A percentile compares a stretch with the other conserved stretches of the same genome.
Conservation (phyloP, 2,797 vertebrate species). For the Psittacula echo region DNA sequence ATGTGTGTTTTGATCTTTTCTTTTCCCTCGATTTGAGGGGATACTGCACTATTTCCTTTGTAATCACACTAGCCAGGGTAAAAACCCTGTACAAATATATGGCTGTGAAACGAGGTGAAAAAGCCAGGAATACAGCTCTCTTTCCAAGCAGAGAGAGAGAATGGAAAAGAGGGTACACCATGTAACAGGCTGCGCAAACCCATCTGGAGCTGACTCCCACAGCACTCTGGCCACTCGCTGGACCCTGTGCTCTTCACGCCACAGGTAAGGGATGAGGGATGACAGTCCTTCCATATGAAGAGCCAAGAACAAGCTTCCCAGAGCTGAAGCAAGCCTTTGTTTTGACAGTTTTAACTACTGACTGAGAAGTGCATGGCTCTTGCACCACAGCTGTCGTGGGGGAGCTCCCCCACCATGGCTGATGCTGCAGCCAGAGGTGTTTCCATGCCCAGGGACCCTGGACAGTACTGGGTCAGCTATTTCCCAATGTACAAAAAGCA, state of each 20-base stretch:
- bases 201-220: not conserved
- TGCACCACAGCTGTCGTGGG: not conserved
- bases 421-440: not conserved
- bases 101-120: not conserved
- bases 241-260: accelerated
- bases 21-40: not conserved
- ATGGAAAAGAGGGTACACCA: not conserved
- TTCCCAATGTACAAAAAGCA: not conserved
- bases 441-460: not conserved
- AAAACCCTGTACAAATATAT: not conserved
- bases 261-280: not conserved
- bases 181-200: not conserved
- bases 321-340: not conserved
- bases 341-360: not conserved
- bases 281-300: not conserved
- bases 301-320: not conserved
- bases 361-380: not conserved
- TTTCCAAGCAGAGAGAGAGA: not conserved
- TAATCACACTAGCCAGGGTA: not conserved
- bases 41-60: slow-evolving; percentile 32
- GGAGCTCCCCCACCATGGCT: not conserved
- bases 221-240: not conserved
- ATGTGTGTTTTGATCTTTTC: slow-evolving; percentile 5
- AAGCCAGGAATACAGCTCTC: not conserved
- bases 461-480: not conserved